Conservation (phyloP, 2,888 invertebrate genomes). For the Eulithis testata region DNA sequence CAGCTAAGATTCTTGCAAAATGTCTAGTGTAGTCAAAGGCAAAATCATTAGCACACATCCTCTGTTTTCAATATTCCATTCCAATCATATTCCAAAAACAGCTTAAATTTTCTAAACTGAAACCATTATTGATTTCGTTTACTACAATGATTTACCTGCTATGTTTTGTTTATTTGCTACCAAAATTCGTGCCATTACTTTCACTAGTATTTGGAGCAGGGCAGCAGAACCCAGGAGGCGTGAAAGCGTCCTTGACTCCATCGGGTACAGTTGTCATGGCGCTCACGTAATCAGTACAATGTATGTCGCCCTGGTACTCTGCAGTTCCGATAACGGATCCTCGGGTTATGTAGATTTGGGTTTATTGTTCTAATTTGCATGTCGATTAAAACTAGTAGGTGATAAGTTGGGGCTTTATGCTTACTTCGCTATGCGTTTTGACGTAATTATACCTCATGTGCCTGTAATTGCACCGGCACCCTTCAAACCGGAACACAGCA, state of each 20-base stretch:
- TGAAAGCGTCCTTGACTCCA: slow-evolving; percentile 41
- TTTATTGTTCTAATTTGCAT: slow-evolving; percentile 15
- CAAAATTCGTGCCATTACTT: slow-evolving; percentile 32
- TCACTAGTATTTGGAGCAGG: slow-evolving; percentile 41
- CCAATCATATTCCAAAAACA: too few relatives aligned
- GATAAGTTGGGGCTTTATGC: too few relatives aligned
- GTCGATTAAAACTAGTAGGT: background rate
- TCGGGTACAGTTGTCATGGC: slow-evolving; percentile 10
- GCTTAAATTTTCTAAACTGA: too few relatives aligned
- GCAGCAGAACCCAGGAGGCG: slow-evolving; percentile 30
- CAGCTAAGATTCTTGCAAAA: too few relatives aligned
- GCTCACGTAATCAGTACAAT: slow-evolving; percentile 24
- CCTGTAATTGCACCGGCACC: too few relatives aligned
- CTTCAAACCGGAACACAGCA: too few relatives aligned
- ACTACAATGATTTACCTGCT: background rate
- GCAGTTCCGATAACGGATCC: slow-evolving; percentile 30
- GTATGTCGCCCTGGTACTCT: slow-evolving; percentile 30
- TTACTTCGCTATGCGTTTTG: too few relatives aligned
- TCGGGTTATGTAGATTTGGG: slow-evolving; percentile 15
- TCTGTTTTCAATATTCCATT: too few relatives aligned
- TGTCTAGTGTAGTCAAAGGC: too few relatives aligned
- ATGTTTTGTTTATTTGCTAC: background rate
- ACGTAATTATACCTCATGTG: too few relatives aligned
- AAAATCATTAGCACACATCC: too few relatives aligned
- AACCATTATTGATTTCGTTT: too few relatives aligned